phyloP scores from a whole-genome alignment of 2,113 vertebrate genomes.

The Petrocephalus zakoni region DNA sequence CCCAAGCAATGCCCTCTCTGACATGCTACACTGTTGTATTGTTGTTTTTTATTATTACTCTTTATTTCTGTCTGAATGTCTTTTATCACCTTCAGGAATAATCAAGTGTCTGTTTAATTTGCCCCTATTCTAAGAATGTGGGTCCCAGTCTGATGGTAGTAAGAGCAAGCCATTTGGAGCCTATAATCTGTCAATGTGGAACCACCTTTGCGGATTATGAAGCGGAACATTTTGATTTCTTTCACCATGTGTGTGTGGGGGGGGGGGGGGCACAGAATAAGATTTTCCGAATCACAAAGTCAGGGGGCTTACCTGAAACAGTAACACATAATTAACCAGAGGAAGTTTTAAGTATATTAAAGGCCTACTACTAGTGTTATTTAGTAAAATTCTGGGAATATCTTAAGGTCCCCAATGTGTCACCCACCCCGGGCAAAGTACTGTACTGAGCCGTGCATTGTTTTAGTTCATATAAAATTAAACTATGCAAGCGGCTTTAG shows the following conservation, averaged over 20 bases:
- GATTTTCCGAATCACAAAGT: neutral
- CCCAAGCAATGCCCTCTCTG: neutral
- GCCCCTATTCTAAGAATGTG: neutral
- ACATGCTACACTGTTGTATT: neutral
- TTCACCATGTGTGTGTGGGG: neutral
- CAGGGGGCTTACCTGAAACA: neutral
- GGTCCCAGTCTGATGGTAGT: neutral
- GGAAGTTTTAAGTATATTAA: neutral
- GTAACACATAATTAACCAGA: neutral
- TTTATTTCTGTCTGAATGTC: neutral
- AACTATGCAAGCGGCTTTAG: neutral
- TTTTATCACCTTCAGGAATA: neutral
- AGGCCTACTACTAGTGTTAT: neutral
- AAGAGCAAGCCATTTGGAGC: neutral
- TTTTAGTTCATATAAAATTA: conserved; percentile 5
- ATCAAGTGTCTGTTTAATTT: neutral
- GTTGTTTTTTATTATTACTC: neutral
- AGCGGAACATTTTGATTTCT: neutral
- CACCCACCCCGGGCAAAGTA: neutral
- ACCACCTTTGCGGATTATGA: neutral
- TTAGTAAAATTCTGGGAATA: neutral
- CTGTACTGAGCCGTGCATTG: neutral
- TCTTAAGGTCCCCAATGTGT: neutral
- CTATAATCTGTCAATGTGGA: neutral
- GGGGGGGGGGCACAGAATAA: neutral